phyloP scores from a whole-genome alignment of 1,140 invertebrate species.

The Drosophila triauraria region DNA sequence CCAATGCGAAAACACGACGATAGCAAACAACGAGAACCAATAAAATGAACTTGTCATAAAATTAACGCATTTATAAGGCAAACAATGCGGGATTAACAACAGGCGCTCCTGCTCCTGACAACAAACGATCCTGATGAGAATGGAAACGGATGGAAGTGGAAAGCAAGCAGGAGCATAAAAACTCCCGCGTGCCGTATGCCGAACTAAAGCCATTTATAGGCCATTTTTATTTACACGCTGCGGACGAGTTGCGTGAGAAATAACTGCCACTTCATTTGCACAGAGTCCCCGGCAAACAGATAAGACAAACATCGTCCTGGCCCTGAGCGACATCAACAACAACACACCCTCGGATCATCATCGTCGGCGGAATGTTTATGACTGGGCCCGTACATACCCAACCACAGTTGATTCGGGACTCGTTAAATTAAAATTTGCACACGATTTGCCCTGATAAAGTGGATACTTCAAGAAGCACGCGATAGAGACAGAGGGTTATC shows the following conservation, averaged over 20 bases:
- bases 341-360: conserved; percentile 36
- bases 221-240: conserved; percentile 75
- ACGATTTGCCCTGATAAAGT: conserved; percentile 50
- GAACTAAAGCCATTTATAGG: conserved; percentile 77
- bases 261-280: conserved; percentile 79
- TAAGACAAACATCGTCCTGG: conserved; percentile 70
- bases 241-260: conserved; percentile 78
- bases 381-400: conserved; percentile 48
- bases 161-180: conserved; percentile 29
- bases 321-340: conserved; percentile 15
- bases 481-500: background rate
- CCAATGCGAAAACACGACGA: conserved; percentile 67
- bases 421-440: conserved; percentile 77
- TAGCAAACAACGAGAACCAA: conserved; percentile 77
- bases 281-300: conserved; percentile 56
- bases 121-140: conserved; percentile 35
- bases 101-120: conserved; percentile 23
- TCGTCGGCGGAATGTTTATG: conserved; percentile 67
- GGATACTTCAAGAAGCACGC: conserved; percentile 1
- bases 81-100: conserved; percentile 80
- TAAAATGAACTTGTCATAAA: conserved; percentile 84
- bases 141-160: conserved; percentile 4
- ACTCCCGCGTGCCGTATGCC: conserved; percentile 33
- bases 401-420: conserved; percentile 50
- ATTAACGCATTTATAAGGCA: conserved; percentile 82